Evolutionary conservation across 2,113 vertebrate species (phyloP).

Genomic region (Ramphastos sulfuratus): DNA sequence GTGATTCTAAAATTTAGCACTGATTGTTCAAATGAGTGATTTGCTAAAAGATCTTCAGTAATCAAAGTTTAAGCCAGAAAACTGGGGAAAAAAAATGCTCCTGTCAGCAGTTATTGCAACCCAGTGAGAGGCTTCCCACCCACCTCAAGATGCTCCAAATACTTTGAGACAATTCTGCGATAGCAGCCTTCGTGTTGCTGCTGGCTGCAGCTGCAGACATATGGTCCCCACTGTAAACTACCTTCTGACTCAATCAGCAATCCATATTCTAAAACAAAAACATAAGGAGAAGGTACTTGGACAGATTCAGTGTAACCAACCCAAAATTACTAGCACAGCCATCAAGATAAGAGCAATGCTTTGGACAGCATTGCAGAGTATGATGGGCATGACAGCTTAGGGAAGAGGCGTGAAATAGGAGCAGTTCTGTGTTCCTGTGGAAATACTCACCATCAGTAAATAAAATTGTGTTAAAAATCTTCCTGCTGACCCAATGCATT

Average conservation of each 20-base stretch:
- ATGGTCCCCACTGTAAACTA: not conserved
- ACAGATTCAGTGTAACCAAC: not conserved
- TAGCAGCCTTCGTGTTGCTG: not conserved
- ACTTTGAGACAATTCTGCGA: not conserved
- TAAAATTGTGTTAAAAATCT: not conserved
- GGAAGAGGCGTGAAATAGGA: not conserved
- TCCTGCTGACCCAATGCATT: constrained; percentile 34
- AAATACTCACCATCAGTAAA: not conserved
- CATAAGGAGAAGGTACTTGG: not conserved
- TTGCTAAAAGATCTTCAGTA: not conserved
- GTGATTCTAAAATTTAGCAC: too few relatives aligned
- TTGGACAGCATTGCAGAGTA: not conserved
- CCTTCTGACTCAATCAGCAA: not conserved
- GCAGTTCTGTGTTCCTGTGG: not conserved
- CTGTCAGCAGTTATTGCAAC: not conserved
- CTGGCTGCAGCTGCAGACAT: not conserved
- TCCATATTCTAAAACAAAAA: not conserved
- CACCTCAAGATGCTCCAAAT: not conserved
- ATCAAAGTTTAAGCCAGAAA: not conserved
- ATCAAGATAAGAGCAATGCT: not conserved
- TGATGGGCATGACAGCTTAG: fast-evolving
- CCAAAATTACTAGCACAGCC: not conserved
- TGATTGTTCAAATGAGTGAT: not conserved
- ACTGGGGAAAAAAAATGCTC: not conserved
- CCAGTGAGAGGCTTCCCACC: not conserved